Evolutionary conservation across 2,113 vertebrate species (phyloP).

Genomic region (Gulo gulo): DNA sequence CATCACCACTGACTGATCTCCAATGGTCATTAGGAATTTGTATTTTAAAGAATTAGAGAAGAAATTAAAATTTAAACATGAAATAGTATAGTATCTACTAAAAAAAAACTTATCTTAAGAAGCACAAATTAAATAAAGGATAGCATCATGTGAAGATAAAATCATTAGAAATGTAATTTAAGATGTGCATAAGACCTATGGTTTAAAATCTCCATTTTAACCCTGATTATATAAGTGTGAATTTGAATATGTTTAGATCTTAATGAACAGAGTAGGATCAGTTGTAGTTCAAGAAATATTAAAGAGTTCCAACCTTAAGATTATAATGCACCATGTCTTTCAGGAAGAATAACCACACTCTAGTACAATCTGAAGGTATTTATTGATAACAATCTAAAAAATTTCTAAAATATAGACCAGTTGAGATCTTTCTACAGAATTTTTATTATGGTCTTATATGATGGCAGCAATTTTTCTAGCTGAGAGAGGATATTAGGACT

Average conservation of each 20-base stretch:
- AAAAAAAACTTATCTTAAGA: neutral
- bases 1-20: neutral
- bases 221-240: neutral
- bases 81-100: neutral
- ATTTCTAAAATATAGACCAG: neutral
- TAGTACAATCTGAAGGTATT: slow-evolving; percentile 36
- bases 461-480: neutral
- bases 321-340: neutral
- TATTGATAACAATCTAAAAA: slow-evolving; percentile 27
- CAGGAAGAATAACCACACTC: neutral
- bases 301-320: neutral
- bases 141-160: neutral
- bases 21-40: neutral
- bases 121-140: neutral
- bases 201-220: neutral
- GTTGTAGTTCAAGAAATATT: slow-evolving; percentile 44
- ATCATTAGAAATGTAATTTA: neutral
- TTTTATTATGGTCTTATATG: accelerated
- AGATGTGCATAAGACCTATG: neutral
- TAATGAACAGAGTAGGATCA: slow-evolving; percentile 52
- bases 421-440: slow-evolving; percentile 33
- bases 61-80: neutral
- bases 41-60: slow-evolving; percentile 26
- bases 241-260: neutral
- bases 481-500: neutral